Base-by-base conservation (phyloP, 23 tunicate species). In the Trididemnum nubilum region DNA sequence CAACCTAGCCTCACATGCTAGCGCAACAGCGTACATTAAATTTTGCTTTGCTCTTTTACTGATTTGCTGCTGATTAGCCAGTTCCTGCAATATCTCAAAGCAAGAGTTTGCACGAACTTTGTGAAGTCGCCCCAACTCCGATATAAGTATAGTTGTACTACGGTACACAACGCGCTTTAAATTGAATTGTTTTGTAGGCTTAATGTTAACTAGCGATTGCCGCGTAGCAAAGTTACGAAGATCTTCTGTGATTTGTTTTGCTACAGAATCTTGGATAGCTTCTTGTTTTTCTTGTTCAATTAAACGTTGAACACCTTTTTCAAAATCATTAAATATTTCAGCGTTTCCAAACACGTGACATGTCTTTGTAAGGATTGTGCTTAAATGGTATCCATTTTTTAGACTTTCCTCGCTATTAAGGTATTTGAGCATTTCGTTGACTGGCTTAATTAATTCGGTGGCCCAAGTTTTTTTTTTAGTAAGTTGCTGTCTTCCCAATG, bases 361-460 rank as follows among this genome's bases (percentile, higher is more conserved):
- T 54, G 81, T 75, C 33, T 52, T 74, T 3, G 71, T 83, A n/a
- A 83, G 81, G 23, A 83, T 52, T 34, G 74, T 81, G 7, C 40
- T 69, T 21, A 85, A 7, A 33, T 78, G 57, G 72, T 79, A 65
- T 21, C 78, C 78, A 35, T 79, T 51, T 35, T 65, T 64, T 27
- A 38, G 0, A 73, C 66, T 36, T 50, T 44, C 40, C 79, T 82
- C 70, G 26, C 64, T 7, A 0, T 35, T 49, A 0, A 88, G 64
- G 39, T 73, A 82, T n/a, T 52, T 35, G 2, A 66, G 32, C 93
- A 88, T 88, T 34, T 52, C 69, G 4, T 67, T 64, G 7, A 80
- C 73, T 9, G 93, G 83, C 65, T 88, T 71, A 5, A 88, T 88
- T 29, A 88, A 30, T 76, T 88, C 93, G 28, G 82, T 76, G 2